Conservation (phyloP, 2,888 invertebrate species). For the Agrilus cyanescens region DNA sequence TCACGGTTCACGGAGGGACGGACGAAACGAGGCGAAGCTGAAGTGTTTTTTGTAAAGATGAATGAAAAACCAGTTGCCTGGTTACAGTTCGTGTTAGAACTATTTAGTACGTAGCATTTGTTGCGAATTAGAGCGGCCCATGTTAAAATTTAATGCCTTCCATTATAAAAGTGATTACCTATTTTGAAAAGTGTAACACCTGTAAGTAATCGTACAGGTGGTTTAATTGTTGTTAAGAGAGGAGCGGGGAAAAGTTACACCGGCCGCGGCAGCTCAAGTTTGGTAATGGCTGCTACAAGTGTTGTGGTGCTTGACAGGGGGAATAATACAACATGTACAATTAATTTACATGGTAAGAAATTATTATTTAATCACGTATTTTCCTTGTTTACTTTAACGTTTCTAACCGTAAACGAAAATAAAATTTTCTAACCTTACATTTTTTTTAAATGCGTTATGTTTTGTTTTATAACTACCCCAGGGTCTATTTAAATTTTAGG, state of each 20-base stretch:
- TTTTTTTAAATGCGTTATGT: constrained; percentile 6
- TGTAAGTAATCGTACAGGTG: constrained; percentile 32
- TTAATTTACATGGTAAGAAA: constrained; percentile 87
- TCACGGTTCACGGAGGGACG: too few relatives aligned
- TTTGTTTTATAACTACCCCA: constrained; percentile 9
- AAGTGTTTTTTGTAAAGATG: constrained; percentile 30
- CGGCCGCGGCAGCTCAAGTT: constrained; percentile 23
- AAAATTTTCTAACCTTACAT: neutral
- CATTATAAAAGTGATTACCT: too few relatives aligned
- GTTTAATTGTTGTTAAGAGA: constrained; percentile 23
- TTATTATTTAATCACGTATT: neutral
- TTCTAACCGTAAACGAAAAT: neutral
- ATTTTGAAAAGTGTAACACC: constrained; percentile 19
- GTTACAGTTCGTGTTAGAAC: constrained; percentile 16
- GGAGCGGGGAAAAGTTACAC: constrained; percentile 31
- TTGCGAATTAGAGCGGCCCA: too few relatives aligned
- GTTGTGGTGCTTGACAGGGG: constrained; percentile 91
- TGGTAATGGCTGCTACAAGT: constrained; percentile 66
- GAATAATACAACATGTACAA: constrained; percentile 92
- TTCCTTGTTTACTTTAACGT: neutral
- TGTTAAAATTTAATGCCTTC: too few relatives aligned
- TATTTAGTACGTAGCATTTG: too few relatives aligned
- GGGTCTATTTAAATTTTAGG: constrained; percentile 41
- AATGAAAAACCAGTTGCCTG: constrained; percentile 35
- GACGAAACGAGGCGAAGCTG: too few relatives aligned